These are phyloP conservation scores for Nasonia vitripennis DNA, from an alignment of 1,140 invertebrate genomes.

Conservation along the genomic window DNA sequence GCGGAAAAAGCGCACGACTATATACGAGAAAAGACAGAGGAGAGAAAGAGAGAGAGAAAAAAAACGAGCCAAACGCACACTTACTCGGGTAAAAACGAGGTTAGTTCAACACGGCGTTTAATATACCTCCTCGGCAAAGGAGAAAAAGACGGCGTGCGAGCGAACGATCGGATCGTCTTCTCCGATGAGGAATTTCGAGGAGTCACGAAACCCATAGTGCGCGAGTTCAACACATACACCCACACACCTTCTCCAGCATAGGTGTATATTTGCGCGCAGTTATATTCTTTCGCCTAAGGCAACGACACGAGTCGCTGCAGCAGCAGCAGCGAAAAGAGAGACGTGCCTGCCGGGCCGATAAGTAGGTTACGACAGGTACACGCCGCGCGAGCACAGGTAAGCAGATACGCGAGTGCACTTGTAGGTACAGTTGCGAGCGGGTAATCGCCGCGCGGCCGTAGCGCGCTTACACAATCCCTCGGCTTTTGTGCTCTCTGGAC, in stretches of 20 bases:
- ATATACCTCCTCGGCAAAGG: not conserved
- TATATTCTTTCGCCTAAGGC: not conserved
- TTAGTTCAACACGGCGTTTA: not conserved
- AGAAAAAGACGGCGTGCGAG: not conserved
- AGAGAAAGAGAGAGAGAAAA: not conserved
- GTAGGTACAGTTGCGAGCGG: conserved; percentile 9
- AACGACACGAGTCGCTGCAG: not conserved
- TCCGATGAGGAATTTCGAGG: not conserved
- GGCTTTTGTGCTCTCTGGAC: not conserved
- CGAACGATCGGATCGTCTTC: not conserved
- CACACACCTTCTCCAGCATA: not conserved
- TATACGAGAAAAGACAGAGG: not conserved
- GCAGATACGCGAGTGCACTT: conserved; percentile 17
- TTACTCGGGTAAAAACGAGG: not conserved
- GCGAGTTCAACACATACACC: not conserved
- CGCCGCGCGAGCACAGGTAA: conserved; percentile 37
- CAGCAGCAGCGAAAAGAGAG: not conserved
- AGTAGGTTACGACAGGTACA: conserved; percentile 57
- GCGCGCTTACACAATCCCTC: not conserved
- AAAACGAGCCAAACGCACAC: not conserved
- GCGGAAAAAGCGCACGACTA: not conserved
- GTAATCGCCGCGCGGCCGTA: not conserved
- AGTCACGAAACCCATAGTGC: not conserved
- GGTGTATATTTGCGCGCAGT: too few relatives aligned
- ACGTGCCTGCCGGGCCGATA: conserved; percentile 34